Base-by-base conservation (phyloP, 2,888 invertebrate species). In the Keiferia lycopersicella region DNA sequence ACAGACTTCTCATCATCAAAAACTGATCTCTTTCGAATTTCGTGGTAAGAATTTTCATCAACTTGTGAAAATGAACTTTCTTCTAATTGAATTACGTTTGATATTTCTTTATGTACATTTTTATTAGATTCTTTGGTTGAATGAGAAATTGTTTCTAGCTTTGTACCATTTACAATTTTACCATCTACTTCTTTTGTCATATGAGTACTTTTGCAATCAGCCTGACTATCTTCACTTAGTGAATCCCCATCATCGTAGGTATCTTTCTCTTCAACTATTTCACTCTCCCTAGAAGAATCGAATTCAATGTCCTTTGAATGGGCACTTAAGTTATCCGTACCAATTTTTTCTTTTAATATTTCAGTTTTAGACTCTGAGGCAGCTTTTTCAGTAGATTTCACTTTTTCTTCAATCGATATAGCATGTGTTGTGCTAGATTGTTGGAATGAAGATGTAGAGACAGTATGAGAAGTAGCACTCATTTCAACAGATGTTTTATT, bases 61-160 rank as follows among this genome's bases (percentile, higher is more conserved):
- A 65, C 38, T 34, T n/a, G 7, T 34, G 10, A 61, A 53, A 75
- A 71, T 30, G 70, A 65, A 65, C 70, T 76, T 68, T 82, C 81
- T 64, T 82, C 81, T 63, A 77, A 72, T 64, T 73, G 72, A 3
- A 16, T 50, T 16, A 20, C 12, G 11, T 20, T 6, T 8, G 51
- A 51, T 51, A 22, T 51, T 51, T 51, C 51, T 51, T 51, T 51
- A 22, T 18, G 16, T 53, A 80, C 61, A 70, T 77, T 72, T 69
- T 78, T 76, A 66, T 81, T 79, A 8, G 75, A 68, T 67, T 77
- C 73, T 64, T 67, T 76, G 12, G 76, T 72, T 51, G 76, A 60
- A 64, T 75, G 72, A 16, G 71, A 66, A 3, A 70, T 62, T 3
- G 74, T 64, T 53, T 70, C 68, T 14, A 70, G 59, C 71, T 73